phyloP scores from a whole-genome alignment of 1,140 invertebrate genomes.

The Melitaea cinxia region DNA sequence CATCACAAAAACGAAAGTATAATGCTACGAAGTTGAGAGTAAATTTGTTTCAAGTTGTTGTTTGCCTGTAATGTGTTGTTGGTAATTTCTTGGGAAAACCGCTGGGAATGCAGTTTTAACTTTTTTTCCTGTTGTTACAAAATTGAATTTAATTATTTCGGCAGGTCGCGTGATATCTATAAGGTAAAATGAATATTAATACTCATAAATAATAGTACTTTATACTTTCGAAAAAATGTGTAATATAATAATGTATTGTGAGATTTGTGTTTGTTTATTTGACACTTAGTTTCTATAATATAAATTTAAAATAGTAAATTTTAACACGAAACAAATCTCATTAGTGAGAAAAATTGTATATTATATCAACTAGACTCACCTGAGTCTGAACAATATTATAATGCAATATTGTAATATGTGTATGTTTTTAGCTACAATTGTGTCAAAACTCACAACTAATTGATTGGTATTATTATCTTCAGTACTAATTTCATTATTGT shows the following conservation, averaged over 20 bases:
- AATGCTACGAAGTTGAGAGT: conserved; percentile 18
- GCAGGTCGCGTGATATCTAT: neutral
- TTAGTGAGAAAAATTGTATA: too few relatives aligned
- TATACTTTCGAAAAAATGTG: neutral
- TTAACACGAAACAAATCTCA: too few relatives aligned
- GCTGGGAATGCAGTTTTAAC: conserved; percentile 4
- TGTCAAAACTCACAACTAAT: too few relatives aligned
- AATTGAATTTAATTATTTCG: conserved; percentile 11
- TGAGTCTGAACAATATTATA: too few relatives aligned
- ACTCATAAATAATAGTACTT: too few relatives aligned
- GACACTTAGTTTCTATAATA: too few relatives aligned
- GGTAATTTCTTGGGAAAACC: conserved; percentile 9
- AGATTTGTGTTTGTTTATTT: neutral
- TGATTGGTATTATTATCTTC: too few relatives aligned
- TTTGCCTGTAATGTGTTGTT: conserved; percentile 22
- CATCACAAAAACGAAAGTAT: conserved; percentile 22
- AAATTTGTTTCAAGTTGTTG: conserved; percentile 22
- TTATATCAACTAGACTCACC: too few relatives aligned
- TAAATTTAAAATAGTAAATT: too few relatives aligned
- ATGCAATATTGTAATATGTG: too few relatives aligned
- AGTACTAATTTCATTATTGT: too few relatives aligned
- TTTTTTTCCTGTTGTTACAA: conserved; percentile 8
- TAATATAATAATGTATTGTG: neutral
- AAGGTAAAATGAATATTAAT: neutral
- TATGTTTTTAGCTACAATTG: too few relatives aligned